Evolutionary conservation across 2,113 vertebrate genomes (phyloP).

Genomic region (Isurus oxyrinchus): DNA sequence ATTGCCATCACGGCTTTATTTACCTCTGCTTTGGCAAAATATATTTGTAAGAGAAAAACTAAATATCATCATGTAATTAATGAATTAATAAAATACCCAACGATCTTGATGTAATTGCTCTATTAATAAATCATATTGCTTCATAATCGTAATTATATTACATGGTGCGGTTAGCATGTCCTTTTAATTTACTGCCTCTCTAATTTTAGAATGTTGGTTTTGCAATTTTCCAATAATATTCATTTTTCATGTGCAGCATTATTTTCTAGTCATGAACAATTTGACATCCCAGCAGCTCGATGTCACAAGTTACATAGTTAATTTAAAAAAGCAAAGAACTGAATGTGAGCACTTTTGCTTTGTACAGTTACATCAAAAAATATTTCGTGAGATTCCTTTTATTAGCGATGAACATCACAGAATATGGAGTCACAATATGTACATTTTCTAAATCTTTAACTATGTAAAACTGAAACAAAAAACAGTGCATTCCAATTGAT

Average conservation of each 20-base stretch:
- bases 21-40: background rate
- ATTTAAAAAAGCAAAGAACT: background rate
- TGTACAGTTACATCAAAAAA: background rate
- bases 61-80: background rate
- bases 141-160: constrained; percentile 1
- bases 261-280: background rate
- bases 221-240: constrained; percentile 26
- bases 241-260: background rate
- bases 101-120: background rate
- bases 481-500: background rate
- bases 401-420: background rate
- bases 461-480: background rate
- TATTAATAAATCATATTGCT: constrained; percentile 5
- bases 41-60: background rate
- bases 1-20: background rate
- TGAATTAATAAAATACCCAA: background rate
- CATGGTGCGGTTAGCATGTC: background rate
- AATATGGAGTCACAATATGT: background rate
- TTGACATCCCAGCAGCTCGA: background rate
- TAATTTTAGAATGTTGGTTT: background rate
- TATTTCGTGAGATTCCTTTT: background rate
- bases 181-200: background rate
- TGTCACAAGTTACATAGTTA: background rate
- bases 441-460: background rate
- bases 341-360: background rate